Base-by-base conservation (phyloP, 2,113 vertebrate species). In the Anarhynchus alexandrinus region DNA sequence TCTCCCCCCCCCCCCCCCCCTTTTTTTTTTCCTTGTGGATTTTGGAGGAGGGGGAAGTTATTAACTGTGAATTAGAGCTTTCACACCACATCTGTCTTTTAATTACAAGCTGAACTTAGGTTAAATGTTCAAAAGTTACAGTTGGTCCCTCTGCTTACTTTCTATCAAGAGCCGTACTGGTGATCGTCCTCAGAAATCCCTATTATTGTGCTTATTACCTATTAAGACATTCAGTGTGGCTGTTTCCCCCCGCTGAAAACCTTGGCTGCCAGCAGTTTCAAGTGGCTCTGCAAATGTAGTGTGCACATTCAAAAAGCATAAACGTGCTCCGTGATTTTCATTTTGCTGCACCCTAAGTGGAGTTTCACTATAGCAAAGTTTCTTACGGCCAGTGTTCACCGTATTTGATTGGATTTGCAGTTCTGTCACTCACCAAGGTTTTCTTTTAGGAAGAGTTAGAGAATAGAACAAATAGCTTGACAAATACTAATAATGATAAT, bases 1-100 rank as follows among this genome's bases (percentile, higher is more conserved):
- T 94, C 19, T 94, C 20, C 16, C 6, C 16, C 6, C 16, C 16
- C 43, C 16, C 42, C 42, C 6, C 42, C 42, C 43, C 8, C 12
- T 12, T 27, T 40, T 55, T 42, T 43, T 14, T 19, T 6, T 3
- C 0, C 21, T 69, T 61, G 23, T 55, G 17, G 64, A 5, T 82
- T 7, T 91, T 91, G 82, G 45, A 90, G 55, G 67, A 93, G 71
- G n/a, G 36, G 40, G 59, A 87, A 74, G 15, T 69, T 88, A 65
- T 84, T 93, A 89, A 84, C 77, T 54, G 59, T 85, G 80, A 88
- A 86, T 96, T 67, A 64, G 38, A 85, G 30, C 62, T 86, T 94
- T 97, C 49, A 36, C 72, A 88, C 86, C 34, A 82, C 64, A 83
- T 94, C 43, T 95, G 65, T 25, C 82, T 90, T 85, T 92, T 86